Percentiles rank a stretch among this genome's conserved stretches.
phyloP scores from a whole-genome alignment of 2,113 vertebrate species.

The Psephotus haematonotus region DNA sequence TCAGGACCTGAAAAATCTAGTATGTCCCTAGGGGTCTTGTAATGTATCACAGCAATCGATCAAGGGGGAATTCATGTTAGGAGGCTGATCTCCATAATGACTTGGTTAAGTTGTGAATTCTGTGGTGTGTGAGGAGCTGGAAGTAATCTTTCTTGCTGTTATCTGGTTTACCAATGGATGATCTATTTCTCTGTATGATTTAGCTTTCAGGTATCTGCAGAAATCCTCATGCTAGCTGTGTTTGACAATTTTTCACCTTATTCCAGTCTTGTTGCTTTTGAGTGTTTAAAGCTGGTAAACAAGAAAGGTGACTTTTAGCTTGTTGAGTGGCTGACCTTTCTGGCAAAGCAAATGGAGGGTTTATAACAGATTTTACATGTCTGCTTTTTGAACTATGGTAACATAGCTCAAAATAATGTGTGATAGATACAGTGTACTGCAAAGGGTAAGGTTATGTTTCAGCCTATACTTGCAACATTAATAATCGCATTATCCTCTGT shows the following conservation, averaged over 20 bases:
- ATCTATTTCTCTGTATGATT: background rate
- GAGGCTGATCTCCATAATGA: background rate
- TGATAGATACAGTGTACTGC: background rate
- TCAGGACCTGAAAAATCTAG: background rate
- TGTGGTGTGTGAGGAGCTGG: background rate
- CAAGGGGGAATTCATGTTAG: background rate
- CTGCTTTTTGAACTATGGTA: background rate
- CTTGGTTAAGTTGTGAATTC: background rate
- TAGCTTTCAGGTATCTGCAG: conserved; percentile 16
- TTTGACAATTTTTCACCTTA: background rate
- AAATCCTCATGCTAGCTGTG: background rate
- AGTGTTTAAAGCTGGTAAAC: background rate
- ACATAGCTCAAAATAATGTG: background rate
- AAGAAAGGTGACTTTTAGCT: background rate
- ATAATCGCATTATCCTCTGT: background rate
- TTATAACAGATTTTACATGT: conserved; percentile 9
- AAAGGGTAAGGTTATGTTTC: conserved; percentile 21
- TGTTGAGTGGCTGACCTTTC: background rate
- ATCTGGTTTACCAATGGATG: background rate
- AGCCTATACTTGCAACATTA: background rate
- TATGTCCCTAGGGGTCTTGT: background rate
- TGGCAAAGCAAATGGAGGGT: background rate
- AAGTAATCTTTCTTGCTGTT: background rate
- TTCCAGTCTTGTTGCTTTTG: background rate
- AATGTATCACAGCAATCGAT: background rate